Base-by-base conservation (phyloP, 2,113 vertebrate genomes). In the Gopherus evgoodei region DNA sequence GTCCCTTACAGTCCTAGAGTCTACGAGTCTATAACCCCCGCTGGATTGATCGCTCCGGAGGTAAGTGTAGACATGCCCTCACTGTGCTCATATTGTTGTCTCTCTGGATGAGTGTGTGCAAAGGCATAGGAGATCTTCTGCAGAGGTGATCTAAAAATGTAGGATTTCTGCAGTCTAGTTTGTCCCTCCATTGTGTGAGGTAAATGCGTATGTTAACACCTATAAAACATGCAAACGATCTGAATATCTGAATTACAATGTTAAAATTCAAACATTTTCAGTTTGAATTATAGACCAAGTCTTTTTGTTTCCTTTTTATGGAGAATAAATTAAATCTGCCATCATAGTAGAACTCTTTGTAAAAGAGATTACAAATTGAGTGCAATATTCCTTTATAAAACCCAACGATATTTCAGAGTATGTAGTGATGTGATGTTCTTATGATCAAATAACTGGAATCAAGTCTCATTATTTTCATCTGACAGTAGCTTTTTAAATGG, bases 181-280 rank as follows among this genome's bases (percentile, higher is more conserved):
- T 91, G 11, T 88, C 22, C 42, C 42, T 86, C 53, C 53, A 25
- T 44, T 62, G 22, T 56, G 4, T 65, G 79, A 81, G n/a, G 5
- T 53, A 62, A 50, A 35, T 78, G 11, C 12, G 11, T 0, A 0
- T 4, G 50, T 24, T 62, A 27, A 25, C 35, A 50, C 56, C 0
- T 86, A 1, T 56, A 50, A 84, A 69, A 1, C 69, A 44, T 2
- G 25, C 79, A 89, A 79, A 1, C 78, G 76, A 84, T 35, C 21
- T 86, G 44, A 49, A 59, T 88, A 31, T 90, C 22, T 56, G 27
- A 93, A 82, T 69, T 84, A 65, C 79, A 85, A 53, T 57, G 42
- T 59, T 79, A 21, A 79, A 13, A 79, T 95, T 88, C 75, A 93
- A 80, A 79, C 75, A 62, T 54, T 83, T 91, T 17, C 10, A 38